Conservation (phyloP, 2,113 vertebrate species). For the Engraulis encrasicolus region DNA sequence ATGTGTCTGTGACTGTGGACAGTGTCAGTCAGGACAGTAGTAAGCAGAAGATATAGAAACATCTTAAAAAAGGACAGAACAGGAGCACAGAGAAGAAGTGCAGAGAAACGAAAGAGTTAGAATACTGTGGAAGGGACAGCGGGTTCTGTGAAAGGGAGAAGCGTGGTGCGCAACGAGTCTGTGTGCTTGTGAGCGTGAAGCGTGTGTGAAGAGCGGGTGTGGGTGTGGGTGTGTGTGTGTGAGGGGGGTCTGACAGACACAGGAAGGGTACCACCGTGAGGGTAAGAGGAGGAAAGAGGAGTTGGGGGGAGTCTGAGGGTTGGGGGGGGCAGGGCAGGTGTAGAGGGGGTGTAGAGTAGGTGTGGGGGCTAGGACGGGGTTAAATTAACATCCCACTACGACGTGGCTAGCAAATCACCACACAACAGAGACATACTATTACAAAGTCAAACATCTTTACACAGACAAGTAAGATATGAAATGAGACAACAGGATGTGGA, state of each 20-base stretch:
- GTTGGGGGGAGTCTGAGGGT: constrained; percentile 39
- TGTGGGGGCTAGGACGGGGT: too few relatives aligned
- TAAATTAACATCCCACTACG: background rate
- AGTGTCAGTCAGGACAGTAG: too few relatives aligned
- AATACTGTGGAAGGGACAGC: background rate
- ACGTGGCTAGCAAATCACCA: background rate
- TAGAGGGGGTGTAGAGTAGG: too few relatives aligned
- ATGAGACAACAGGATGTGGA: background rate
- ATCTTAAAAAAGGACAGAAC: too few relatives aligned
- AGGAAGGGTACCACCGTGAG: background rate
- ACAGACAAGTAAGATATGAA: background rate
- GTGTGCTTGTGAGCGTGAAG: too few relatives aligned
- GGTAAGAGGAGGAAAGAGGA: constrained; percentile 58
- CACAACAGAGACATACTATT: background rate
- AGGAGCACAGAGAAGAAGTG: too few relatives aligned
- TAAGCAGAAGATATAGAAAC: too few relatives aligned
- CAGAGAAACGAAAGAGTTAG: too few relatives aligned
- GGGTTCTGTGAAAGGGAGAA: background rate
- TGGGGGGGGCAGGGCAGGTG: too few relatives aligned
- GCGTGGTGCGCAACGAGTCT: too few relatives aligned
- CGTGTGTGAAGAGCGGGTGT: too few relatives aligned
- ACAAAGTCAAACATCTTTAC: background rate
- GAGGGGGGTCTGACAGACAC: background rate
- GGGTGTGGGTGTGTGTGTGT: background rate
- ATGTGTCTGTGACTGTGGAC: too few relatives aligned